These are phyloP conservation scores for Laticauda laticaudata DNA, from an alignment of 2,113 vertebrate genomes.

Conservation along the genomic window DNA sequence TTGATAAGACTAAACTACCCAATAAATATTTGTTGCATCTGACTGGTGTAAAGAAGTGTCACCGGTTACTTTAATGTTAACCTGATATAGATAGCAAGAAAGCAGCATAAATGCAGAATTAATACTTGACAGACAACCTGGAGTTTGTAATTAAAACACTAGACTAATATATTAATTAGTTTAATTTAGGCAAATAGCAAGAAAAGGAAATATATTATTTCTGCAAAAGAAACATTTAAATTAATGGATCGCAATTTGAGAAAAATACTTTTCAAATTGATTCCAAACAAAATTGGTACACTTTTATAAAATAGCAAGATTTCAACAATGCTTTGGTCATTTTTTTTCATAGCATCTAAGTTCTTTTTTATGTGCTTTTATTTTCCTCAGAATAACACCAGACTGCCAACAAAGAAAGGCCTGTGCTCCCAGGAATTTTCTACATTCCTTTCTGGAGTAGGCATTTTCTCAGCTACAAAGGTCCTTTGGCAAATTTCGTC, in stretches of 20 bases:
- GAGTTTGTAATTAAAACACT: conserved; percentile 1
- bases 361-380: conserved; percentile 89
- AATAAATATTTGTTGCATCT: conserved; percentile 1
- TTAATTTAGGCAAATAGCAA: conserved; percentile 59
- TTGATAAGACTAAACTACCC: background rate
- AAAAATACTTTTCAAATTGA: conserved; percentile 46
- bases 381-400: conserved; percentile 85
- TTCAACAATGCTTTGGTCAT: conserved; percentile 78
- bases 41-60: background rate
- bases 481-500: conserved; percentile 92
- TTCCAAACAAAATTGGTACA: conserved; percentile 67
- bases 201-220: conserved; percentile 55
- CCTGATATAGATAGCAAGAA: background rate
- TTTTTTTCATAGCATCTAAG: conserved; percentile 85
- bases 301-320: conserved; percentile 60
- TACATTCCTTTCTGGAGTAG: conserved; percentile 93
- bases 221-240: conserved; percentile 58
- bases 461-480: conserved; percentile 95
- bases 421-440: conserved; percentile 96
- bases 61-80: background rate
- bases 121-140: background rate
- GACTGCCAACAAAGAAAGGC: conserved; percentile 87
- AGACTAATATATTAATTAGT: conserved; percentile 28
- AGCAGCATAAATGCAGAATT: background rate
- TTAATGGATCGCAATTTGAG: conserved; percentile 58